Evolutionary conservation across 1,140 invertebrate species (phyloP).

Genomic region (Forficula auricularia): DNA sequence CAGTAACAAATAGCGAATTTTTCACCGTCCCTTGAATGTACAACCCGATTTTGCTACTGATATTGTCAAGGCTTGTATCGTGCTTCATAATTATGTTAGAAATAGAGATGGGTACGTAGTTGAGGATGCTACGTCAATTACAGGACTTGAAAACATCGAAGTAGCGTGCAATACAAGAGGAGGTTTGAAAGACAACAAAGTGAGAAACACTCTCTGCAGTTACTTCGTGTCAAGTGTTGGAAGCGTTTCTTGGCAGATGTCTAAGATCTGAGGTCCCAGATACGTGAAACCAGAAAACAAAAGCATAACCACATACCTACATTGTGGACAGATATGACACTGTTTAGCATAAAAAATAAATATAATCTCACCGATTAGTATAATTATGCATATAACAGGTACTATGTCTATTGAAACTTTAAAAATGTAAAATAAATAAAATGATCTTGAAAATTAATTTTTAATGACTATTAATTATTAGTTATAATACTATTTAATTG

Average conservation of each 20-base stretch:
- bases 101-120: slow-evolving; percentile 19
- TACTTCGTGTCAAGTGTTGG: slow-evolving; percentile 5
- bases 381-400: too few relatives aligned
- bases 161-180: slow-evolving; percentile 1
- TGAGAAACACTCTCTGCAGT: slow-evolving; percentile 5
- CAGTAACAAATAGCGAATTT: slow-evolving; percentile 16
- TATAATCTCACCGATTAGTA: too few relatives aligned
- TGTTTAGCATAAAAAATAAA: too few relatives aligned
- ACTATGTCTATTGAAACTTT: too few relatives aligned
- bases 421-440: too few relatives aligned
- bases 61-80: slow-evolving; percentile 16
- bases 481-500: too few relatives aligned
- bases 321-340: too few relatives aligned
- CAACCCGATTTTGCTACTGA: slow-evolving; percentile 11
- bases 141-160: slow-evolving; percentile 3
- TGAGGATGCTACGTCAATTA: slow-evolving; percentile 16
- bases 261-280: neutral
- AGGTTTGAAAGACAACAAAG: slow-evolving; percentile 4
- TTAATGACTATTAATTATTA: too few relatives aligned
- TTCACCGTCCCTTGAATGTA: slow-evolving; percentile 17
- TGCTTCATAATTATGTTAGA: slow-evolving; percentile 17
- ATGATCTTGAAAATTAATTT: too few relatives aligned
- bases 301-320: too few relatives aligned
- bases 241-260: slow-evolving; percentile 4
- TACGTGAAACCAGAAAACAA: too few relatives aligned